phyloP scores from a whole-genome alignment of 2,888 invertebrate genomes.

The Laspeyria flexula region DNA sequence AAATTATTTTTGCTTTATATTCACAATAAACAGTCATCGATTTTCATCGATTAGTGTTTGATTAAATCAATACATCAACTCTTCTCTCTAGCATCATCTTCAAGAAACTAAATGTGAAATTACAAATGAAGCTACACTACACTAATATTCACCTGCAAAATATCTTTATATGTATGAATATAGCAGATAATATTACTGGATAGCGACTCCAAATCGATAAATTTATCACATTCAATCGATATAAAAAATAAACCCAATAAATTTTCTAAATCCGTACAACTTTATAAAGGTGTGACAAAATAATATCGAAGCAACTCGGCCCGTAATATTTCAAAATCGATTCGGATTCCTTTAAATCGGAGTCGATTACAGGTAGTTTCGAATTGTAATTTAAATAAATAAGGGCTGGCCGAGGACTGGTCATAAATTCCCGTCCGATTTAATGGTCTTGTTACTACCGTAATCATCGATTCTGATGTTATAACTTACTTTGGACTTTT shows the following conservation, averaged over 20 bases:
- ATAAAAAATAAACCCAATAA: slow-evolving; percentile 10
- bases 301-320: slow-evolving; percentile 25
- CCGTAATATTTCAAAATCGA: slow-evolving; percentile 45
- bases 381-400: slow-evolving; percentile 65
- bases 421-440: slow-evolving; percentile 61
- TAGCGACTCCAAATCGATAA: slow-evolving; percentile 1
- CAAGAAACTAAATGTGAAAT: no score
- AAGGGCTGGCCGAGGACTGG: slow-evolving; percentile 51
- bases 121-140: not conserved
- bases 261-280: slow-evolving; percentile 19
- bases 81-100: no score
- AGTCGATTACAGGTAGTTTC: slow-evolving; percentile 52
- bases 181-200: no score
- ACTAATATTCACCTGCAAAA: not conserved
- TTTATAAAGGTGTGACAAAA: slow-evolving; percentile 42
- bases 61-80: no score
- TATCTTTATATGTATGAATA: no score
- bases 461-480: slow-evolving; percentile 5
- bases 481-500: slow-evolving; percentile 6
- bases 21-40: no score
- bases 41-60: no score
- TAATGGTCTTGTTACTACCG: slow-evolving; percentile 63
- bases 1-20: no score
- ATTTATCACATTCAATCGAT: slow-evolving; percentile 4
- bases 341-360: slow-evolving; percentile 41